Conservation (phyloP, 2,888 invertebrate species). For the Nomada fucata region DNA sequence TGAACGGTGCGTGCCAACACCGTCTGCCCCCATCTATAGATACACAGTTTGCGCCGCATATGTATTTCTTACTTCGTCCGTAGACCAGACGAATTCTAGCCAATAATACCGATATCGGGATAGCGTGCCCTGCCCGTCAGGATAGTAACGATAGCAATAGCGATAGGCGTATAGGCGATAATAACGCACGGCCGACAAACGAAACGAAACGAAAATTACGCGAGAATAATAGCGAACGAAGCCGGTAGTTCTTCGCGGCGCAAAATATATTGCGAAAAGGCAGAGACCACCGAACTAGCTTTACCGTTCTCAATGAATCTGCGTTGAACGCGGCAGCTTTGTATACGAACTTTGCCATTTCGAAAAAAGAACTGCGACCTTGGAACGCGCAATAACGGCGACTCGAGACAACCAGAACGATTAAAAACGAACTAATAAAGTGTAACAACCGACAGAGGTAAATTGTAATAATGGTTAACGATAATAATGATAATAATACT, state of each 20-base stretch:
- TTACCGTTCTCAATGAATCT: conserved; percentile 2
- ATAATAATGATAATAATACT: conserved; percentile 28
- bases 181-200: conserved; percentile 5
- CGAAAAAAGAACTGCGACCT: conserved; percentile 14
- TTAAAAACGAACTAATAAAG: conserved; percentile 31
- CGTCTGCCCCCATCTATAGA: background rate
- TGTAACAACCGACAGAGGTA: conserved; percentile 28
- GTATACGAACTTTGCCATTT: conserved; percentile 58
- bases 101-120: conserved; percentile 46
- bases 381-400: conserved; percentile 66
- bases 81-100: conserved; percentile 51
- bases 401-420: conserved; percentile 17
- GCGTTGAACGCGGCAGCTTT: conserved; percentile 40
- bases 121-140: conserved; percentile 35
- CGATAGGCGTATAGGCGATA: conserved; percentile 37
- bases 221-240: conserved; percentile 29
- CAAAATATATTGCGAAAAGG: too few species aligned
- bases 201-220: conserved; percentile 17
- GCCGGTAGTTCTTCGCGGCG: background rate
- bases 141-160: conserved; percentile 57
- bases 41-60: conserved; percentile 6
- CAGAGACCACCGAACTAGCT: too few species aligned
- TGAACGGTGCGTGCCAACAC: background rate
- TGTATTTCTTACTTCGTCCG: conserved; percentile 47
- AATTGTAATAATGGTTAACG: conserved; percentile 35